Evolutionary conservation across 2,888 invertebrate species (phyloP).

Genomic region (Trichopria drosophilae): DNA sequence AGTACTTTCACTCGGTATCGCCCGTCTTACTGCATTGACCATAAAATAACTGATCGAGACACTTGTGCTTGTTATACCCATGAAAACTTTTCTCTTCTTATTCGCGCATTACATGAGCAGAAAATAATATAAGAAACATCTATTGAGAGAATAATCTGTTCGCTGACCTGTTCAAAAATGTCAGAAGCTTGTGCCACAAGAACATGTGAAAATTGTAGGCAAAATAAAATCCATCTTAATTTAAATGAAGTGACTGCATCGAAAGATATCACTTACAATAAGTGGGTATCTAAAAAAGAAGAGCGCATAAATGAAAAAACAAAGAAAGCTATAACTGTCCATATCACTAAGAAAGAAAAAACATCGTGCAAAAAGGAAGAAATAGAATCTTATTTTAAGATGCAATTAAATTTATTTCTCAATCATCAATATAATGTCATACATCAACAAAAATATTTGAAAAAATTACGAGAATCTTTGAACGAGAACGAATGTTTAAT

Average conservation of each 20-base stretch:
- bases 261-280: background rate
- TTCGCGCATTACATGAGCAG: no score
- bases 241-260: background rate
- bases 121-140: background rate
- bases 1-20: conserved; percentile 16
- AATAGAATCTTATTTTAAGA: conserved; percentile 1
- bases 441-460: no score
- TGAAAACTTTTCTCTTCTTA: conserved; percentile 23
- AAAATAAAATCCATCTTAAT: background rate
- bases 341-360: conserved; percentile 1
- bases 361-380: background rate
- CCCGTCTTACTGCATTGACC: conserved; percentile 18
- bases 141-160: background rate
- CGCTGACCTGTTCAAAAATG: background rate
- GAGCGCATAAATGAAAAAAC: background rate
- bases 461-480: no score
- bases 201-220: background rate
- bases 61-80: conserved; percentile 28
- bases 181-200: background rate
- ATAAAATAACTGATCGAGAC: conserved; percentile 23
- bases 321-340: background rate
- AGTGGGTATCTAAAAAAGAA: conserved; percentile 1
- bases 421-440: no score
- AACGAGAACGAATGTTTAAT: no score
- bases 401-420: background rate